Percentiles rank a stretch among this genome's conserved stretches.
Conservation (phyloP, 2,113 vertebrate species). For the Mirza zaza region DNA sequence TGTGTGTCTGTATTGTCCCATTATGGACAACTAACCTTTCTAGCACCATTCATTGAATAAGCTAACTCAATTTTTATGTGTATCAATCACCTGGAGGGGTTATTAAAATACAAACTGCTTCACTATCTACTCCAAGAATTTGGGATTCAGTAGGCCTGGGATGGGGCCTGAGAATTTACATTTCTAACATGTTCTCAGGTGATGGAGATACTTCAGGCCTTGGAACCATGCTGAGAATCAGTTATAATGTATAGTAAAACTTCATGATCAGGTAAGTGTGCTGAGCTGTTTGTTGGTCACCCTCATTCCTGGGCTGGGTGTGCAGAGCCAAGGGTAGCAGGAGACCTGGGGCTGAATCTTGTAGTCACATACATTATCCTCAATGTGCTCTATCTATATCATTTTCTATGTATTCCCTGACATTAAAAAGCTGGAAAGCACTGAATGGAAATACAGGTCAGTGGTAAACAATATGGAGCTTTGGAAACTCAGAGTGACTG, state of each 20-base stretch:
- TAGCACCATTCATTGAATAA: neutral
- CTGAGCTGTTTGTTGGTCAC: neutral
- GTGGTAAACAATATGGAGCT: neutral
- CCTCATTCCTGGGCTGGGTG: neutral
- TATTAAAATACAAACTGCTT: neutral
- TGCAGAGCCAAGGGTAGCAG: neutral
- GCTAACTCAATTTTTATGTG: neutral
- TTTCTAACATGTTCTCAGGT: neutral
- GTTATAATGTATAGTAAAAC: neutral
- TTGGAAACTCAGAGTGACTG: neutral
- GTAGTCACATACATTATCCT: neutral
- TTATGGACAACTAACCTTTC: neutral
- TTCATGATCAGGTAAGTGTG: neutral
- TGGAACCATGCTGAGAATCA: neutral
- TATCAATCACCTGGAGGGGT: neutral
- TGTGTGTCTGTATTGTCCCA: neutral
- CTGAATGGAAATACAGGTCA: neutral
- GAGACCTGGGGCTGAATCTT: neutral
- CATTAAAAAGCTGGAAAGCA: conserved; percentile 10
- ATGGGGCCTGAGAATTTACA: neutral
- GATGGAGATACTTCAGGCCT: neutral
- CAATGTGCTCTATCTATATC: neutral
- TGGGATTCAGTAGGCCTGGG: neutral
- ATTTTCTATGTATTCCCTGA: neutral
- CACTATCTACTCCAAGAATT: neutral